Evolutionary conservation across 30 jellyfish, hydroid and myxozoan species (phyloP), one percentile per base, ranked within the genome.

Genomic region (Pseudorhiza aurosa): DNA sequence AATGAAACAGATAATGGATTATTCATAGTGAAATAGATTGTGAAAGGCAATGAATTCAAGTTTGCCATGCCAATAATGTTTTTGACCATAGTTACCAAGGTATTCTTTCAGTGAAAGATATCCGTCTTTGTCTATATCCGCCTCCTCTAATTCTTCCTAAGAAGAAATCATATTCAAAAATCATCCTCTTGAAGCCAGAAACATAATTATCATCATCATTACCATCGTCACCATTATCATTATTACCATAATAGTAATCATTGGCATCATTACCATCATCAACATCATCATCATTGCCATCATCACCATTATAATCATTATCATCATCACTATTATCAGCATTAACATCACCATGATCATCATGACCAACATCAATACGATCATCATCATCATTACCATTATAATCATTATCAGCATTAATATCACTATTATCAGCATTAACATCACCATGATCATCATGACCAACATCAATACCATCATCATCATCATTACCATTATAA

Each of bases 71-170:
- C 17, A 3, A 19, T 36, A 36, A 62, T 5, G 39, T 2, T 37
- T 30, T 60, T 50, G 19, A 22, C 62, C n/a, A 47, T 44, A 58
- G 46, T 47, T 67, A 91, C 98, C 95, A n/a, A 80, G 58, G 56
- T 71, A 93, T 71, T 93, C 99, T 45, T 93, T 92, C 73, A 93
- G 21, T 1, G 96, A 87, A 19, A 93, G 32, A 55, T 24, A 84
- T 7, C 99, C 99, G 75, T 93, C 99, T 32, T 87, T 81, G 68
- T 93, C 87, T 0, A 46, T 15, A 58, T 93, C 99, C n/a, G 82
- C 82, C 25, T 87, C 96, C 18, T 86, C 96, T 5, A 93, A 81
- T 68, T 86, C 96, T 70, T 93, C 99, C 99, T 93, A 36, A 3
- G n/a, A 72, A 43, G 6, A 2, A 33, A n/a, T n/a, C n/a, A n/a